Base-by-base conservation (phyloP, 2,113 vertebrate species). In the Colius striatus region DNA sequence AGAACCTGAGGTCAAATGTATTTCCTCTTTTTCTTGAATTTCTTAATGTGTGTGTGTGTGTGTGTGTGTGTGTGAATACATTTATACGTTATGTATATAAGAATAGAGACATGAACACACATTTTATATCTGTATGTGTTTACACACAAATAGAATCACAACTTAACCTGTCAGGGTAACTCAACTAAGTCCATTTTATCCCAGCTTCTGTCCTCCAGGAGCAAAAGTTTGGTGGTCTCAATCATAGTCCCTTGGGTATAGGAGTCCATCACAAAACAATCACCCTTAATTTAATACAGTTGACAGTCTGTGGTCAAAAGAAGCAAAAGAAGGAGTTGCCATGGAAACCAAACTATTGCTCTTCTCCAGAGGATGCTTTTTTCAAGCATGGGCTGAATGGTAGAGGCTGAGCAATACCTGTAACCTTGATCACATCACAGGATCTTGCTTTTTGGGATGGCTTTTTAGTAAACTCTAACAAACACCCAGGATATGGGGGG, bases 261-360 rank as follows among this genome's bases (percentile, higher is more conserved):
- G 57, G 36, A 90, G 75, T 74, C 75, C 67, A 73, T 82, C 90
- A 84, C 55, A 91, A 95, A 97, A 41, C 53, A 48, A 95, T 78
- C 63, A 78, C 41, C 72, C 74, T 93, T 72, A 89, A 93, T 94
- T 92, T 84, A 95, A 85, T 48, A 84, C 60, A 96, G 71, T 12
- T 93, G 91, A 71, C 84, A 94, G 65, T 68, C 51, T 82, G 38
- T 62, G 57, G 50, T 84, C 81, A 89, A 72, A 88, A 76, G 61
- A 94, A 77, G 55, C 43, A 91, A 71, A 95, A 95, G 68, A 70
- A 84, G 58, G 84, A 87, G 87, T 97, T 97, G 87, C 91, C 92
- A 96, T 93, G 87, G 96, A 94, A 89, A 96, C 66, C 86, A 91
- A 96, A 83, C 4, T 81, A 94, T 57, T 63, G 76, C 58, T 95